Percentiles rank a stretch among this genome's conserved stretches.
Evolutionary conservation across 2,113 vertebrate species (phyloP).

Genomic region (Suricata suricatta): DNA sequence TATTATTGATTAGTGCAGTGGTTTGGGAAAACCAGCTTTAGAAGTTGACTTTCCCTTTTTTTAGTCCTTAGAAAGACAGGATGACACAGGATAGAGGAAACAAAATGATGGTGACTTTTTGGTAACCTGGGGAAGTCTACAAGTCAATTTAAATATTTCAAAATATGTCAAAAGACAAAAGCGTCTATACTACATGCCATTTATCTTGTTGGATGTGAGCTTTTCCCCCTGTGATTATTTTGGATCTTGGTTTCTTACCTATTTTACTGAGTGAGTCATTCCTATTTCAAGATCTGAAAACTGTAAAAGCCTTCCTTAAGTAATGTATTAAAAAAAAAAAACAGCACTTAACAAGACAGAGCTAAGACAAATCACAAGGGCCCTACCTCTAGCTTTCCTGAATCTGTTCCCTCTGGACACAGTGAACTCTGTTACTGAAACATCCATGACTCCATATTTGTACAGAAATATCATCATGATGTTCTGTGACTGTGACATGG

Average conservation of each 20-base stretch:
- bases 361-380: not conserved
- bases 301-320: not conserved
- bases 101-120: not conserved
- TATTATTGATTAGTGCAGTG: not conserved
- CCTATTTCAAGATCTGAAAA: constrained; percentile 20
- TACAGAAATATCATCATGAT: not conserved
- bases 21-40: not conserved
- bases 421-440: not conserved
- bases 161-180: not conserved
- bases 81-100: not conserved
- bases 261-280: constrained; percentile 5
- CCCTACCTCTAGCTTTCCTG: not conserved
- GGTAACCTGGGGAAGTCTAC: not conserved
- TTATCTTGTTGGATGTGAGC: constrained; percentile 15
- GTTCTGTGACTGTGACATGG: not conserved
- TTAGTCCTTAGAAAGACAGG: not conserved
- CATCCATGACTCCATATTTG: not conserved
- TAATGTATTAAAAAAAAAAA: not conserved
- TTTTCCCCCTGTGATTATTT: not conserved
- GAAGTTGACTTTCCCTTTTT: constrained; percentile 16
- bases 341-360: not conserved
- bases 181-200: not conserved
- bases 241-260: constrained; percentile 35
- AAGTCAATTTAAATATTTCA: constrained; percentile 25
- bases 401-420: not conserved